Evolutionary conservation across 2,888 invertebrate species (phyloP).

Genomic region (Hemistola chrysoprasaria): DNA sequence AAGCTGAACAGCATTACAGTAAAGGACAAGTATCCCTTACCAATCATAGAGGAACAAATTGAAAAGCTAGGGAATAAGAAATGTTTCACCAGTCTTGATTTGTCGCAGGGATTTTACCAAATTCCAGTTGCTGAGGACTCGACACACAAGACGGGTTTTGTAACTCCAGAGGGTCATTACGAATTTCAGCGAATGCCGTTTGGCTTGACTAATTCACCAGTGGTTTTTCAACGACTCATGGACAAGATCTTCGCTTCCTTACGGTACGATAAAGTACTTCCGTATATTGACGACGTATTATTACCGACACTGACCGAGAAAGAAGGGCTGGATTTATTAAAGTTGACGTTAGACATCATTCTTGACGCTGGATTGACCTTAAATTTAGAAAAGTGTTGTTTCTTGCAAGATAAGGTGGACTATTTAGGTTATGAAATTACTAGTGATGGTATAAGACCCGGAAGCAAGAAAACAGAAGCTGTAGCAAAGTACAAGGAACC

Average conservation of each 20-base stretch:
- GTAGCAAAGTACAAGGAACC: neutral
- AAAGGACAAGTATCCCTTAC: neutral
- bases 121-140: neutral
- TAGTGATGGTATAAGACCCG: neutral
- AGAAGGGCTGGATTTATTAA: neutral
- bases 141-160: neutral
- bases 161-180: constrained; percentile 1
- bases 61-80: neutral
- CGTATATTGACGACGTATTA: constrained; percentile 1
- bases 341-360: neutral
- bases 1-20: neutral
- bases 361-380: too few species aligned
- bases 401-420: neutral
- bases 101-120: constrained; percentile 1
- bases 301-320: neutral
- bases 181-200: constrained; percentile 1
- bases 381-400: neutral
- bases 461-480: neutral
- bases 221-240: constrained; percentile 1
- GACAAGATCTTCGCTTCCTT: neutral
- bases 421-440: too few species aligned
- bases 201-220: constrained; percentile 3
- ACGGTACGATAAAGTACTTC: neutral
- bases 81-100: neutral
- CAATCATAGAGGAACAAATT: constrained; percentile 1